A percentile compares a stretch with the other conserved stretches of the same genome.
These are phyloP conservation scores for Linepithema humile DNA, from an alignment of 1,140 invertebrate genomes.

Conservation along the genomic window DNA sequence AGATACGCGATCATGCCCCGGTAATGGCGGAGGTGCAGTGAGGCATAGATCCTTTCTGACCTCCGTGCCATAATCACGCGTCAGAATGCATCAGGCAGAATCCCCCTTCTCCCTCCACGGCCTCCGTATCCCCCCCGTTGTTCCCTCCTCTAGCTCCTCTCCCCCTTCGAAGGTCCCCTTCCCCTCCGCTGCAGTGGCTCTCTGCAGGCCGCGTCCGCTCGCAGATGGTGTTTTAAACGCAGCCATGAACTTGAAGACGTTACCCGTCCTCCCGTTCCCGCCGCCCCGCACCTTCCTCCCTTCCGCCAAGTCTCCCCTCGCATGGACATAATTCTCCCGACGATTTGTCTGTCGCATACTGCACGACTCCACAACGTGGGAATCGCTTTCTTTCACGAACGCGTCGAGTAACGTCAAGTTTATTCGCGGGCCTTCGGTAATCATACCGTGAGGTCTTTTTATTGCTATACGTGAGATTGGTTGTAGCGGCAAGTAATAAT, in stretches of 20 bases:
- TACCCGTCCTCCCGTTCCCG: conserved; percentile 28
- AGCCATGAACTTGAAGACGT: conserved; percentile 69
- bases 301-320: conserved; percentile 49
- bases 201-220: conserved; percentile 63
- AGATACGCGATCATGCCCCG: conserved; percentile 65
- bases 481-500: conserved; percentile 53
- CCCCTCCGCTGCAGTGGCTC: conserved; percentile 17
- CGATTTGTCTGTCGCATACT: conserved; percentile 60
- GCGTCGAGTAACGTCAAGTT: conserved; percentile 54
- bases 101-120: conserved; percentile 37
- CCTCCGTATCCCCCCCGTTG: neutral
- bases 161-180: conserved; percentile 22
- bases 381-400: conserved; percentile 64
- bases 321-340: conserved; percentile 48
- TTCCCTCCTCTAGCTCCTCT: conserved; percentile 16
- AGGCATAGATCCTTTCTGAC: conserved; percentile 73
- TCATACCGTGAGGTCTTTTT: conserved; percentile 53
- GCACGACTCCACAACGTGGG: conserved; percentile 61
- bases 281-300: conserved; percentile 18
- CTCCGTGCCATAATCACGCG: conserved; percentile 73
- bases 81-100: conserved; percentile 69
- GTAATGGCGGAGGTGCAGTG: conserved; percentile 73
- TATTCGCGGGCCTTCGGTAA: conserved; percentile 53
- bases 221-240: conserved; percentile 69
- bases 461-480: conserved; percentile 44